These are phyloP conservation scores for Drosophila pseudotalamancana DNA, from an alignment of 2,888 invertebrate species.

Conservation along the genomic window DNA sequence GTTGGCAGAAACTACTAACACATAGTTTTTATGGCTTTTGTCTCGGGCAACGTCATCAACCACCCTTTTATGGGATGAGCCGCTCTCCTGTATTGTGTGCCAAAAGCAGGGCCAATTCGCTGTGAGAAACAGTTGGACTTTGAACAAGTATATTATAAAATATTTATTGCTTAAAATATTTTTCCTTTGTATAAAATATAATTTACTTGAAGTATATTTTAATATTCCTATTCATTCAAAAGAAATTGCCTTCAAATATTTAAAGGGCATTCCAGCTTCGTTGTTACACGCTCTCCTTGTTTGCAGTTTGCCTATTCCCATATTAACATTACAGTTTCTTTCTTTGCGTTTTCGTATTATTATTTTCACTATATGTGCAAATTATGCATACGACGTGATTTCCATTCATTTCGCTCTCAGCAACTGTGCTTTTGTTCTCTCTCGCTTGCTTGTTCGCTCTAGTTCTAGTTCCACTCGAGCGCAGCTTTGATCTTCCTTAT, in stretches of 20 bases:
- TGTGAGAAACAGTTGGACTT: background rate
- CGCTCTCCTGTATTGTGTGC: slow-evolving; percentile 31
- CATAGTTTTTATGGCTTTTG: slow-evolving; percentile 61
- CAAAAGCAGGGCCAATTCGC: background rate
- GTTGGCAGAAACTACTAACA: slow-evolving; percentile 34
- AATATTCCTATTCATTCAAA: background rate
- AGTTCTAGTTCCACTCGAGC: slow-evolving; percentile 41
- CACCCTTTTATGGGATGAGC: slow-evolving; percentile 20
- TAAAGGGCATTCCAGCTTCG: slow-evolving; percentile 14
- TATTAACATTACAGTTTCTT: slow-evolving; percentile 32
- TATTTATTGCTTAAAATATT: background rate
- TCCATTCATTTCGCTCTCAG: slow-evolving; percentile 19
- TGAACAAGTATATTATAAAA: background rate
- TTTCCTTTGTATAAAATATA: background rate
- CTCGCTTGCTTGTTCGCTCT: slow-evolving; percentile 2
- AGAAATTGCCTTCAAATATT: too few relatives aligned
- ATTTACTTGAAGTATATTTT: background rate
- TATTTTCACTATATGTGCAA: slow-evolving; percentile 31
- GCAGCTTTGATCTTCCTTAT: slow-evolving; percentile 58
- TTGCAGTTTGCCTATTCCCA: slow-evolving; percentile 14
- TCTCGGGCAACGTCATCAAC: slow-evolving; percentile 47
- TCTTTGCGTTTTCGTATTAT: slow-evolving; percentile 19
- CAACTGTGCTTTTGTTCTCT: slow-evolving; percentile 1
- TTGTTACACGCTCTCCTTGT: background rate
- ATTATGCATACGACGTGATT: slow-evolving; percentile 55